Base-by-base conservation (phyloP, 92 coral and sea anemone genomes). In the Plumapathes pennacea region DNA sequence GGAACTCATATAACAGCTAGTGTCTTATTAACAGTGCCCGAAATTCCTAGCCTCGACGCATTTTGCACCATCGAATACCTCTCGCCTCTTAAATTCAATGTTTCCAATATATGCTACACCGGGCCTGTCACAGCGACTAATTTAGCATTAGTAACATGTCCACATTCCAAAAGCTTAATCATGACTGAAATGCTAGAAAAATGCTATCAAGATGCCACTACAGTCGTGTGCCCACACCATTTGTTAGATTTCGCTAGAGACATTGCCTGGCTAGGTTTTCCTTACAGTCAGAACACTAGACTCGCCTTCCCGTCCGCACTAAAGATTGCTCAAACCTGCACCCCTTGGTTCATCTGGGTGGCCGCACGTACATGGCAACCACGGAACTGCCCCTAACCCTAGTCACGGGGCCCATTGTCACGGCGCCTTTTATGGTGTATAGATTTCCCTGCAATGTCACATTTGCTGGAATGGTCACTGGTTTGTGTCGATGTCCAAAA, bases 41-140 rank as follows among this genome's bases (percentile, higher is more conserved):
- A 34, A 18, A 52, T 65, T 10, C 14, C 63, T 19, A 32, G 13
- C 20, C 27, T 4, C 0, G 38, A 52, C 18, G 29, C 63, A 1
- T 65, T 65, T 25, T 65, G 63, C 17, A 65, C 73, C 0, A 29
- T 65, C 12, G 52, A 65, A 29, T 38, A 65, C 8, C 42, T 52
- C 5, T 32, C 48, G 21, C 51, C 73, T 33, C 38, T 50, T 5
- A 51, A 65, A 38, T 65, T 65, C 4, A 65, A 65, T 32, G 38
- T 65, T 40, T 65, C 72, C 0, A 52, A 65, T 9, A 20, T 20
- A 5, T 65, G 62, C 22, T 65, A 65, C 21, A 65, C 62, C 0
- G 72, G 72, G 27, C 36, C 48, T 20, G 64, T 65, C 5, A 38
- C 47, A 25, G 36, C 50, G 64, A 37, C 46, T 14, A 38, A 65